phyloP scores from a whole-genome alignment of 2,888 invertebrate genomes.

The Disparrhopalites patrizii region DNA sequence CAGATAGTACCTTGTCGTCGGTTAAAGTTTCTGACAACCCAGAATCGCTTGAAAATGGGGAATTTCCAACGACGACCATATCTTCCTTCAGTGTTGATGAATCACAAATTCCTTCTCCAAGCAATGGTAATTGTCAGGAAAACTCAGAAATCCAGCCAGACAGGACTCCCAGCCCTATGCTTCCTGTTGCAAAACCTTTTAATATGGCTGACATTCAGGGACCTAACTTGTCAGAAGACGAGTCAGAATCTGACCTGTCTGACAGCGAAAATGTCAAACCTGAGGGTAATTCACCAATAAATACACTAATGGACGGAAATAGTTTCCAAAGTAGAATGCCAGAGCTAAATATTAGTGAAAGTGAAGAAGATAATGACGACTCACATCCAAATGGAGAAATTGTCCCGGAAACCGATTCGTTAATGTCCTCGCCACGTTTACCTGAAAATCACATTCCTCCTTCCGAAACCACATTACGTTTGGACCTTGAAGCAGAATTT shows the following conservation, averaged over 20 bases:
- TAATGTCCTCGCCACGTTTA: background rate
- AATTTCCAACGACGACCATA: too few species aligned
- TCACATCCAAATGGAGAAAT: background rate
- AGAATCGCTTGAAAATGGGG: too few species aligned
- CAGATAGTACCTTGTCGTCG: too few species aligned
- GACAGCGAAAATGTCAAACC: background rate
- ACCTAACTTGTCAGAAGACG: conserved; percentile 54
- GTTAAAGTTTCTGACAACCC: too few species aligned
- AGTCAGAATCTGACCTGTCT: conserved; percentile 30
- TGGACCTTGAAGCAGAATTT: background rate
- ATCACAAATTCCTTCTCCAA: conserved; percentile 1
- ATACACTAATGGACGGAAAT: background rate
- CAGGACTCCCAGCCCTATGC: background rate
- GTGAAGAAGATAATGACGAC: conserved; percentile 14
- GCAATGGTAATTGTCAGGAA: conserved; percentile 1
- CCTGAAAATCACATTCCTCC: background rate
- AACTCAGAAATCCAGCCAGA: too few species aligned
- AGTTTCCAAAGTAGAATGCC: background rate
- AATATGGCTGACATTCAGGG: conserved; percentile 53
- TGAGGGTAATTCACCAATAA: background rate
- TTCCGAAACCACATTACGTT: background rate
- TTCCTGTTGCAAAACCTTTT: conserved; percentile 52
- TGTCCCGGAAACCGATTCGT: background rate
- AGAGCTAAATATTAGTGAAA: background rate
- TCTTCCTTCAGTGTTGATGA: too few species aligned